Percentiles rank a stretch among this genome's conserved stretches.
These are phyloP conservation scores for Eulimnadia texana DNA, from an alignment of 1,140 invertebrate genomes.

Conservation along the genomic window DNA sequence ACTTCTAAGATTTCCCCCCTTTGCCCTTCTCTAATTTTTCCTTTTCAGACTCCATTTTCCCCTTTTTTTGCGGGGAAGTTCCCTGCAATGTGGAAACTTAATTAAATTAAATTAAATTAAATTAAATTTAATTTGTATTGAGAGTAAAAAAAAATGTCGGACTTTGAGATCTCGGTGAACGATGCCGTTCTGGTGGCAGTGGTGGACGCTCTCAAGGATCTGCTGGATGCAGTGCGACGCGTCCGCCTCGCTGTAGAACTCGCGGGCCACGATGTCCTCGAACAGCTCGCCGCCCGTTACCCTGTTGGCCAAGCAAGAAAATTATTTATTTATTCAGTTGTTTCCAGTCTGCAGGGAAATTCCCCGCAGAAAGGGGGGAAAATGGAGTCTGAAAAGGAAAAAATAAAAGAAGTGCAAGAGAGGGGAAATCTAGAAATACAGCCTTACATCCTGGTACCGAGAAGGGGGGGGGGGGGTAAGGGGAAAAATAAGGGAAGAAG, in stretches of 20 bases:
- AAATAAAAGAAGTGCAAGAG: neutral
- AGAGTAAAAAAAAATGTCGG: slow-evolving; percentile 14
- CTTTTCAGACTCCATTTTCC: no score
- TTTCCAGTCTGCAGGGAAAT: no score
- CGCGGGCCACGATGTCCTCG: slow-evolving; percentile 98
- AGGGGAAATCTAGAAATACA: neutral
- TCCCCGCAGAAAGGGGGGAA: no score
- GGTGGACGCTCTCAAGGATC: slow-evolving; percentile 98
- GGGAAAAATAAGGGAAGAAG: no score
- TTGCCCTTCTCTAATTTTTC: no score
- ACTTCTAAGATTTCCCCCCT: no score
- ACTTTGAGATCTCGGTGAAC: slow-evolving; percentile 96
- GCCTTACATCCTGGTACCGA: no score
- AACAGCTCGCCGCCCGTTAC: slow-evolving; percentile 99
- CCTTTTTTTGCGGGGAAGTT: no score
- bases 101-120: neutral
- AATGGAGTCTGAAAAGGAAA: slow-evolving; percentile 9
- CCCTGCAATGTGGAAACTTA: no score
- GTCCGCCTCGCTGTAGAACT: slow-evolving; percentile 99
- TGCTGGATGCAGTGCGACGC: slow-evolving; percentile 99
- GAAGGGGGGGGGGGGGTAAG: no score
- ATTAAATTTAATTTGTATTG: neutral
- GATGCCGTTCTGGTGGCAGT: slow-evolving; percentile 96
- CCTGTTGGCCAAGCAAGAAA: slow-evolving; percentile 38
- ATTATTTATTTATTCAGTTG: neutral